Conservation (phyloP, 2,113 vertebrate species). For the Pelodiscus sinensis region DNA sequence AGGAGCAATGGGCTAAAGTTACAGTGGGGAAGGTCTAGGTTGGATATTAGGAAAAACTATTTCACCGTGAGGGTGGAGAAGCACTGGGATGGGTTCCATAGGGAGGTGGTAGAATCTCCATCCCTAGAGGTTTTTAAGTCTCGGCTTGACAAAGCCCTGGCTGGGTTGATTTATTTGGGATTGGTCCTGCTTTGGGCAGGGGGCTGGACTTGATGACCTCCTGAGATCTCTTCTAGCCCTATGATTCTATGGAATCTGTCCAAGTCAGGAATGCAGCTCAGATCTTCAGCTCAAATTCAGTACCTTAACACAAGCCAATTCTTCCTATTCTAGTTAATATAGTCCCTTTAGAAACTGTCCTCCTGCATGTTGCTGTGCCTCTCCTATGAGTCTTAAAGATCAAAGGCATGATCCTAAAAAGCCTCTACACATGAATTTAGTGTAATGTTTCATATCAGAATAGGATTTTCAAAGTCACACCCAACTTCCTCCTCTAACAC, state of each 20-base stretch:
- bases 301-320: neutral
- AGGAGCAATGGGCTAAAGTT: too few species aligned
- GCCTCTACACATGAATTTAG: fast-evolving
- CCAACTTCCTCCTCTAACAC: neutral
- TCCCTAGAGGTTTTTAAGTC: too few species aligned
- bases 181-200: too few species aligned
- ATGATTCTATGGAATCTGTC: neutral
- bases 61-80: too few species aligned
- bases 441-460: neutral
- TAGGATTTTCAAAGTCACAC: neutral
- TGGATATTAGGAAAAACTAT: too few species aligned
- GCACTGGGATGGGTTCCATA: too few species aligned
- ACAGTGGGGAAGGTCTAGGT: too few species aligned
- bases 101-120: too few species aligned
- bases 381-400: neutral
- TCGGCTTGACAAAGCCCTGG: too few species aligned
- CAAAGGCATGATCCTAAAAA: neutral
- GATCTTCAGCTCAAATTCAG: neutral
- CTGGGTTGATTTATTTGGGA: too few species aligned
- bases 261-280: neutral
- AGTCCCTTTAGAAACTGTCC: neutral
- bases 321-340: neutral
- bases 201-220: too few species aligned
- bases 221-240: too few species aligned
- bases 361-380: neutral